Base-by-base conservation (phyloP, 2,113 vertebrate species). In the Actenoides lindsayi region DNA sequence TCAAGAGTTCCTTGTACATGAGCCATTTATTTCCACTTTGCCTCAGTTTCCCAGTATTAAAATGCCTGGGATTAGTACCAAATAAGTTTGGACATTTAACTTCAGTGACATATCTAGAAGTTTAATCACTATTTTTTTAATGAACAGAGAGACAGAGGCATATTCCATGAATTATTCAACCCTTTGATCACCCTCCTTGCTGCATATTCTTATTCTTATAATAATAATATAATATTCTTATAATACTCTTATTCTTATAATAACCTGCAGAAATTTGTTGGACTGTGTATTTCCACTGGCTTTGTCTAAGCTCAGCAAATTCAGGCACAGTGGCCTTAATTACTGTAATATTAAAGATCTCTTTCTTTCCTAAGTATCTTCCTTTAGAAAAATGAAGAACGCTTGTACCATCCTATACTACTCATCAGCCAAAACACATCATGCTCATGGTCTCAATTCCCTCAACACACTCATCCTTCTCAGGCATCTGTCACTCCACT, bases 321-420 rank as follows among this genome's bases (percentile, higher is more conserved):
- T 53, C 35, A 78, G 41, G 30, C 19, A 42, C 8, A 48, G 4
- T 41, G 46, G 4, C 4, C 14, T 5, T 67, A 48, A 53, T 11
- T 81, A 41, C 19, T 74, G 0, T 16, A n/a, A 0, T 16, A n/a
- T 9, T 70, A 33, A 77, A 28, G 3, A 74, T 39, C 4, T 2
- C 0, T 5, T 74, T 81, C 18, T 74, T 11, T 48, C 12, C 23
- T 68, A 3, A 2, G 6, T 12, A 0, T 74, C 33, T 67, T 67
- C 8, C 28, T 54, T 67, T 25, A 59, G 13, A 51, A 64, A 83
- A 83, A n/a, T 57, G 6, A 88, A 37, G 17, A 35, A 42, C 19
- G 42, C 3, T 19, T 75, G 2, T 0, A 46, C 2, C 0, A 73
- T 44, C n/a, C 5, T 2, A 8, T 57, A 5, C 17, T 20, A 6